Percentiles rank a stretch among this genome's conserved stretches.
Evolutionary conservation across 2,113 vertebrate species (phyloP).

Genomic region (Dromas ardeola): DNA sequence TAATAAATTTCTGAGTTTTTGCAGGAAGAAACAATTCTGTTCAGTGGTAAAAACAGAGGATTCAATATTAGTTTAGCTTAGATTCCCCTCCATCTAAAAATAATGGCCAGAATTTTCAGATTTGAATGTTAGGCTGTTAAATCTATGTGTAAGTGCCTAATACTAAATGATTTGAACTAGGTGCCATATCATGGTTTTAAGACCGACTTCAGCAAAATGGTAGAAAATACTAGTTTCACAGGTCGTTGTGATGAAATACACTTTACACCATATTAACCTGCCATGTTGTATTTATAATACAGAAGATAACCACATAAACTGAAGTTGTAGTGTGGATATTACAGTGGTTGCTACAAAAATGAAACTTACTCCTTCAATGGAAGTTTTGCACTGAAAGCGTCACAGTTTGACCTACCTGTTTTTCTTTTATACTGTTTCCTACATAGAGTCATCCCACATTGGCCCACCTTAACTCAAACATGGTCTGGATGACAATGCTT

Average conservation of each 20-base stretch:
- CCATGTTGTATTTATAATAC: slow-evolving; percentile 13
- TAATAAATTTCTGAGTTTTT: not conserved
- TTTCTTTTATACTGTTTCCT: slow-evolving; percentile 55
- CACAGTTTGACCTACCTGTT: slow-evolving; percentile 61
- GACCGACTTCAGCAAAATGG: not conserved
- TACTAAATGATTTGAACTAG: not conserved
- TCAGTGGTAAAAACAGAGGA: not conserved
- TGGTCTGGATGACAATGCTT: slow-evolving; percentile 54
- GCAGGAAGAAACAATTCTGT: not conserved
- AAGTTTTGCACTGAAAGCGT: slow-evolving; percentile 77
- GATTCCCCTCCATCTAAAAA: not conserved
- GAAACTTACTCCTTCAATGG: slow-evolving; percentile 55
- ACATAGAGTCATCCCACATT: not conserved
- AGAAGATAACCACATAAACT: slow-evolving; percentile 63
- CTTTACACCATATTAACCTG: not conserved
- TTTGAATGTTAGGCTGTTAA: not conserved
- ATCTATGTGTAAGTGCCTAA: not conserved
- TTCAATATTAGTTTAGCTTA: not conserved
- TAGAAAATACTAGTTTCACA: slow-evolving; percentile 34
- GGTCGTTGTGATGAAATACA: not conserved
- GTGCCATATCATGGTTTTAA: not conserved
- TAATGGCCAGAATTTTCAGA: not conserved
- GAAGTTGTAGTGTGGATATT: slow-evolving; percentile 64
- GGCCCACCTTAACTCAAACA: slow-evolving; percentile 19
- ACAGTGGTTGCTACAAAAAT: slow-evolving; percentile 67